Evolutionary conservation across 2,888 invertebrate species (phyloP).

Genomic region (Pocota personata): DNA sequence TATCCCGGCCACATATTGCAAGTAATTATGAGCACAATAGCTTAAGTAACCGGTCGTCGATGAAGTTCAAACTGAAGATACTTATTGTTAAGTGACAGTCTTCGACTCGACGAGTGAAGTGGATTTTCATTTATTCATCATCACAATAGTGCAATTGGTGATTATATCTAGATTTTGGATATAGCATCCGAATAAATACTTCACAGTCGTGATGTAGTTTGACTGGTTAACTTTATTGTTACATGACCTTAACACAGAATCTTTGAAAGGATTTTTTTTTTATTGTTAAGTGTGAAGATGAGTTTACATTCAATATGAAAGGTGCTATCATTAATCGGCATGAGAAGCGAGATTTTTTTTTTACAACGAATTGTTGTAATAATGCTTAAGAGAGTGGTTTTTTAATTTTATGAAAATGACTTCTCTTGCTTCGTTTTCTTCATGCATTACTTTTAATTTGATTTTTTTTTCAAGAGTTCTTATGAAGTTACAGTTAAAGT

Average conservation of each 20-base stretch:
- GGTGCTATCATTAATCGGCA: conserved; percentile 36
- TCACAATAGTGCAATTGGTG: conserved; percentile 23
- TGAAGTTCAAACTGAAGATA: neutral
- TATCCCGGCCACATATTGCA: conserved; percentile 19
- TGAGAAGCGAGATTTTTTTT: conserved; percentile 28
- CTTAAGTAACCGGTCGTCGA: conserved; percentile 17
- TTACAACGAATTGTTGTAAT: neutral
- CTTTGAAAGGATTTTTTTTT: neutral
- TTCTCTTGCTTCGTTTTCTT: neutral
- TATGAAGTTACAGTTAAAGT: neutral
- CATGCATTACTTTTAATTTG: neutral
- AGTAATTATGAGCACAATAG: conserved; percentile 30
- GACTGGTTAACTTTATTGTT: conserved; percentile 42
- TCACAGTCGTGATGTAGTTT: conserved; percentile 12
- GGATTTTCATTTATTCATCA: conserved; percentile 40
- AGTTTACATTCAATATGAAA: neutral
- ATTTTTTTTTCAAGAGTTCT: neutral
- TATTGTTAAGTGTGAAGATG: conserved; percentile 8
- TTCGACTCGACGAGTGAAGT: neutral
- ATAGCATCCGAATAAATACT: conserved; percentile 24
- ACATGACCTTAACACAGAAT: conserved; percentile 36
- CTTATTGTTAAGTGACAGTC: conserved; percentile 11
- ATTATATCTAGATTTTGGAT: conserved; percentile 8
- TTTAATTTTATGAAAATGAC: conserved; percentile 27
- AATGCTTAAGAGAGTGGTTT: conserved; percentile 25